A percentile compares a stretch with the other conserved stretches of the same genome.
Conservation (phyloP, 2,797 vertebrate species). For the Psittacula derbiana region DNA sequence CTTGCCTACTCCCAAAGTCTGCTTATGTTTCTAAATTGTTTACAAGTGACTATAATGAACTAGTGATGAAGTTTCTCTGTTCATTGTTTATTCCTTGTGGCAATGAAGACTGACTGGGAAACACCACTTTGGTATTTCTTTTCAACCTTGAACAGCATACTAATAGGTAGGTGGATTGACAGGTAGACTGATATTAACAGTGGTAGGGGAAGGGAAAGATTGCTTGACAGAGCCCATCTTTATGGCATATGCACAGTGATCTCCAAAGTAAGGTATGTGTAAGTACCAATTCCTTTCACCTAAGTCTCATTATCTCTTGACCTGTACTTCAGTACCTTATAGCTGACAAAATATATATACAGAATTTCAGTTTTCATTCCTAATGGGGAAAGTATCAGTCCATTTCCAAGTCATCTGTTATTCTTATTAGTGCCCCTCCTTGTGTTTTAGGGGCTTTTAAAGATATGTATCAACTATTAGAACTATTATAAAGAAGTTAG, state of each 20-base stretch:
- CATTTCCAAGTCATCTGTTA: neutral
- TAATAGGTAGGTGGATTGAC: constrained; percentile 28
- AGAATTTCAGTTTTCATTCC: neutral
- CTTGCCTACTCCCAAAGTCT: neutral
- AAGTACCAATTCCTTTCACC: neutral
- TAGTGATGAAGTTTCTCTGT: neutral
- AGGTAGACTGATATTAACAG: constrained; percentile 1
- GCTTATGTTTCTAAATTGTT: neutral
- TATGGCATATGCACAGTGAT: neutral
- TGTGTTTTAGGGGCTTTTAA: neutral
- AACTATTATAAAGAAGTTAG: neutral
- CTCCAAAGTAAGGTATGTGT: neutral
- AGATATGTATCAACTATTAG: neutral
- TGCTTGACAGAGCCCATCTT: neutral
- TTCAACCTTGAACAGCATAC: neutral
- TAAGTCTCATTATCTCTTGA: neutral
- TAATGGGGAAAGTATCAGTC: neutral
- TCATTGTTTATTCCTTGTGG: constrained; percentile 9
- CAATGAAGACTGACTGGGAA: neutral
- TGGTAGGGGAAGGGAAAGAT: neutral
- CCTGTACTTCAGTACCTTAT: neutral
- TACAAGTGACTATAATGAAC: neutral
- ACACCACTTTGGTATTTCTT: constrained; percentile 16
- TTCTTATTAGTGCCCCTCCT: neutral
- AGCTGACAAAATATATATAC: neutral